Conservation (phyloP, 2,888 invertebrate species). For the Xanthia icteritia region DNA sequence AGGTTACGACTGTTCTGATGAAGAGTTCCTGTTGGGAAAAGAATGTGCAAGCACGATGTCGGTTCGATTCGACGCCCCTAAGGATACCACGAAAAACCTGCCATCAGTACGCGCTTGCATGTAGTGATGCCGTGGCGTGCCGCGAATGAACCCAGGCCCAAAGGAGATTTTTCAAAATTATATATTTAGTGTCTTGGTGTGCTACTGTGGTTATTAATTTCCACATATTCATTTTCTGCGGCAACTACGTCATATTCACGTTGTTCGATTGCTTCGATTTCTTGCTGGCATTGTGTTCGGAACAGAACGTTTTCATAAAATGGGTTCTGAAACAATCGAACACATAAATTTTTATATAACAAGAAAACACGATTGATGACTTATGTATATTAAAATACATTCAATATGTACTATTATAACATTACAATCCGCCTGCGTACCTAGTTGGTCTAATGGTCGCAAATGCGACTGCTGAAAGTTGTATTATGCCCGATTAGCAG, state of each 20-base stretch:
- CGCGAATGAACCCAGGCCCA: background rate
- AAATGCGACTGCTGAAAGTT: too few relatives aligned
- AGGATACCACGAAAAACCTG: background rate
- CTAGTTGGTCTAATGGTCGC: too few relatives aligned
- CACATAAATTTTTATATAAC: background rate
- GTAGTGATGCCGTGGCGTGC: background rate
- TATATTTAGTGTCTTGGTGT: background rate
- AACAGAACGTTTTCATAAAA: conserved; percentile 24
- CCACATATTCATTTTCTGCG: background rate
- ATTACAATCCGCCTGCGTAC: background rate
- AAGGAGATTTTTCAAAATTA: background rate
- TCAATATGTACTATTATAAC: too few relatives aligned
- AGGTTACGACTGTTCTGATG: background rate
- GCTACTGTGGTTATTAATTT: background rate
- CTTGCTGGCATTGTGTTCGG: background rate
- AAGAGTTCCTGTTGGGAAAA: background rate
- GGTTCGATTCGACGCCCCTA: background rate
- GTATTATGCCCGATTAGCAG: too few relatives aligned
- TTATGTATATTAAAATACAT: too few relatives aligned
- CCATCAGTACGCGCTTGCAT: background rate
- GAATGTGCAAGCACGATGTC: background rate
- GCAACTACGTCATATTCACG: background rate
- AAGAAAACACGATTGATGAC: background rate
- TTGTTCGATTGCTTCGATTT: conserved; percentile 2
- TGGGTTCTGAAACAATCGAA: conserved; percentile 7